phyloP scores from a whole-genome alignment of 2,113 vertebrate genomes.

The Tachycineta bicolor region DNA sequence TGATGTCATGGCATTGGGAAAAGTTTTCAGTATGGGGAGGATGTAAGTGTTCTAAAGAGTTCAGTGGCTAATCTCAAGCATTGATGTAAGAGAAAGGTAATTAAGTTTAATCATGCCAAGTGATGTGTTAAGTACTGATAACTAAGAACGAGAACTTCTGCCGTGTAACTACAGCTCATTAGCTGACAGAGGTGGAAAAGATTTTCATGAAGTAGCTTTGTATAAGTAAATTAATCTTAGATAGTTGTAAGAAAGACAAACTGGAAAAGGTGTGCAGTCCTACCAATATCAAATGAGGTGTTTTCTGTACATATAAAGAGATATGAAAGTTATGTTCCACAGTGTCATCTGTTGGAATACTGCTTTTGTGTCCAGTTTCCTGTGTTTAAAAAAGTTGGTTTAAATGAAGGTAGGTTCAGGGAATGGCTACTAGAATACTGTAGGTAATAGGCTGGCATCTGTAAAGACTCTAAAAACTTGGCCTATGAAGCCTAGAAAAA shows the following conservation, averaged over 20 bases:
- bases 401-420: neutral
- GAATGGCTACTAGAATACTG: neutral
- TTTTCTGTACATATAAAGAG: neutral
- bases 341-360: neutral
- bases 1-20: neutral
- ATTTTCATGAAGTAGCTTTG: neutral
- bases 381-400: neutral
- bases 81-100: neutral
- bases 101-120: neutral
- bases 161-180: neutral
- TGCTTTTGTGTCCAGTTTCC: neutral
- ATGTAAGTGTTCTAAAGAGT: neutral
- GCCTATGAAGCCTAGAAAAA: neutral
- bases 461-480: neutral
- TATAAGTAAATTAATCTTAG: neutral
- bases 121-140: neutral
- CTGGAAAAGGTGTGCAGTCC: neutral
- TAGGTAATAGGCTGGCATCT: neutral
- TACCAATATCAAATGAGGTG: neutral
- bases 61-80: neutral
- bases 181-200: neutral
- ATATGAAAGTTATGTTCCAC: neutral
- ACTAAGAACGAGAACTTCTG: neutral
- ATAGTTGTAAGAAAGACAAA: neutral
- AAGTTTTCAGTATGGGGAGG: neutral